Base-by-base conservation (phyloP, 2,113 vertebrate genomes). In the Bolborhynchus lineola region DNA sequence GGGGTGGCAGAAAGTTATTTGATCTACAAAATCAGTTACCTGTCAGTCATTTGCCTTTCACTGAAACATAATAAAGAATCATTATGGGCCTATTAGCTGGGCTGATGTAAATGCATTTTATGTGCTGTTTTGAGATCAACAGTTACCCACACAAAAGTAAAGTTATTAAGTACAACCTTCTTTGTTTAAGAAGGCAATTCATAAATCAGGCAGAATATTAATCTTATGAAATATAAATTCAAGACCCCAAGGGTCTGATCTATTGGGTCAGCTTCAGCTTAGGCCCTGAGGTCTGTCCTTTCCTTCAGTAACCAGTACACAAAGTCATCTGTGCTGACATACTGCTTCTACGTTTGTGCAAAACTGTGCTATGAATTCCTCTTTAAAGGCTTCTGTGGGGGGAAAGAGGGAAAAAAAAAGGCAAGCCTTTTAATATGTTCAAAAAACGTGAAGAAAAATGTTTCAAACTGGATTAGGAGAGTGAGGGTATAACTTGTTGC, bases 101-200 rank as follows among this genome's bases (percentile, higher is more conserved):
- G 63, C 86, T 97, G 93, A 95, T 97, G 92, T 96, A 96, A 97
- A 95, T 93, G 93, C 87, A 91, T 96, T 96, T 97, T 94, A 92
- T 92, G 49, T 97, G 92, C 95, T 83, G 90, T 96, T 97, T 96
- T 94, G 94, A 94, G 85, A 97, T 93, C 96, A 96, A 91, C 91
- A 96, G 97, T 96, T 97, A 97, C 88, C 88, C 88, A 96, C 86
- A 96, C 93, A 76, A 94, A 97, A 97, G 93, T 96, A 94, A 97
- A 97, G 93, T 96, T 95, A 82, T 96, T 96, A 96, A 91, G 94
- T 93, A 94, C 90, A 90, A 68, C 89, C 76, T 87, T 80, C 76
- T 88, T 94, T 95, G 92, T 93, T 97, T 91, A 92, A 96, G 76
- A 35, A 90, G 82, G 84, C 88, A 94, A 92, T 95, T 97, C 90